These are phyloP conservation scores for Plecturocebus donacophilus DNA, from an alignment of 2,113 vertebrate species.

Conservation along the genomic window DNA sequence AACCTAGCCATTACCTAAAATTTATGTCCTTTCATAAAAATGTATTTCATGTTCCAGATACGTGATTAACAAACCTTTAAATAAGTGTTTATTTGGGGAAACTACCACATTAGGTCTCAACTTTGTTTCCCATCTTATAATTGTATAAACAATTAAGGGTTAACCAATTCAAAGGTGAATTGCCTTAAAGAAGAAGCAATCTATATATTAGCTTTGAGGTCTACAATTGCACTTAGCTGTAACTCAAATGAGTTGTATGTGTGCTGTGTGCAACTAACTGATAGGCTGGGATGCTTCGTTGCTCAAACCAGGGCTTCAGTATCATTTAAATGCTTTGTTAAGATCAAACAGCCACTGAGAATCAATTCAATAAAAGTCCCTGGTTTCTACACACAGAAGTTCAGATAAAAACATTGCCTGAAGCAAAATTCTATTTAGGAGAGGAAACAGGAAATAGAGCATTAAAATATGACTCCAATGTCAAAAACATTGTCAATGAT, in stretches of 20 bases:
- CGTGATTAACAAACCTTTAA: background rate
- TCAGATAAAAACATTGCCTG: conserved; percentile 48
- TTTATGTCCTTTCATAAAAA: conserved; percentile 11
- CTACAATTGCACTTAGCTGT: conserved; percentile 50
- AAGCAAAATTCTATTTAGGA: conserved; percentile 47
- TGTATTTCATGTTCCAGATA: background rate
- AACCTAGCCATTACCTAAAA: background rate
- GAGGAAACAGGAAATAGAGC: conserved; percentile 56
- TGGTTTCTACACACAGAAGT: background rate
- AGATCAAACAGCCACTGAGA: conserved; percentile 19
- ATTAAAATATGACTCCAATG: conserved; percentile 41
- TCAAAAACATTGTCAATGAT: no score
- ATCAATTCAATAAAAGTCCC: background rate
- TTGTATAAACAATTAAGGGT: background rate
- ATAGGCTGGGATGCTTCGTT: background rate
- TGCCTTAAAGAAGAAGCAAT: background rate
- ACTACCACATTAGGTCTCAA: background rate
- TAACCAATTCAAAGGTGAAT: background rate
- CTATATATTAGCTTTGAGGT: background rate
- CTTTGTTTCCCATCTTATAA: conserved; percentile 11
- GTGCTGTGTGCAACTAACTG: background rate
- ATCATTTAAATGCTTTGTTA: conserved; percentile 26
- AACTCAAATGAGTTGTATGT: background rate
- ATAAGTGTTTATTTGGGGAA: background rate
- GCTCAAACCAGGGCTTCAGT: background rate